Conservation (phyloP, 1,140 invertebrate species). For the Drosophila bipectinata region DNA sequence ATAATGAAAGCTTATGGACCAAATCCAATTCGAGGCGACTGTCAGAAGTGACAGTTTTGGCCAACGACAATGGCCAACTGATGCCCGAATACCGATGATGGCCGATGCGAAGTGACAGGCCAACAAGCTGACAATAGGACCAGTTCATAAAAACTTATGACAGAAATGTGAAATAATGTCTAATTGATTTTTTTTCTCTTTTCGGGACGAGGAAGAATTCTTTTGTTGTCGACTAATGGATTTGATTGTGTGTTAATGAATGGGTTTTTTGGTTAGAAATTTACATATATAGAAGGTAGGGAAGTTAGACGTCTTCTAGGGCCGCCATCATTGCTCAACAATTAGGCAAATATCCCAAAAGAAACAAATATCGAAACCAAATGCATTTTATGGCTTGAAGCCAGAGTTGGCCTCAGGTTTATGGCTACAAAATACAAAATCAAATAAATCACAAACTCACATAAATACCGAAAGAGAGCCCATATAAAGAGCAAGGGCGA, state of each 20-base stretch:
- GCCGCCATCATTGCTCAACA: constrained; percentile 50
- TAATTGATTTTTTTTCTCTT: constrained; percentile 73
- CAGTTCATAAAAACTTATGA: constrained; percentile 72
- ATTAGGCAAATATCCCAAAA: constrained; percentile 52
- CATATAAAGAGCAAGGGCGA: constrained; percentile 51
- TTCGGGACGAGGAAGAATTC: constrained; percentile 33
- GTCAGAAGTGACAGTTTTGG: constrained; percentile 63
- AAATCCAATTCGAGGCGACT: constrained; percentile 55
- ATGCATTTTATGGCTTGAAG: constrained; percentile 57
- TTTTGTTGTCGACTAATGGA: constrained; percentile 70
- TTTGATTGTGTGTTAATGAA: constrained; percentile 82
- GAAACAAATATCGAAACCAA: constrained; percentile 17
- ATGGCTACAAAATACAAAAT: constrained; percentile 66
- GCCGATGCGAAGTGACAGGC: constrained; percentile 17
- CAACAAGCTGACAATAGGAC: constrained; percentile 58
- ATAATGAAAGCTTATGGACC: constrained; percentile 70
- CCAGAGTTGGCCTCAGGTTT: constrained; percentile 46
- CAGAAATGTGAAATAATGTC: constrained; percentile 68
- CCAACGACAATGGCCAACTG: constrained; percentile 44
- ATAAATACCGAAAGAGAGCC: constrained; percentile 57
- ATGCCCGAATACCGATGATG: background rate
- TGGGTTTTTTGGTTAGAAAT: constrained; percentile 36
- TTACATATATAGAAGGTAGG: constrained; percentile 36
- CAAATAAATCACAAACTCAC: constrained; percentile 79
- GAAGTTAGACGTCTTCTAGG: constrained; percentile 27